Evolutionary conservation across 2,113 vertebrate genomes (phyloP).

Genomic region (Dromaius novaehollandiae): DNA sequence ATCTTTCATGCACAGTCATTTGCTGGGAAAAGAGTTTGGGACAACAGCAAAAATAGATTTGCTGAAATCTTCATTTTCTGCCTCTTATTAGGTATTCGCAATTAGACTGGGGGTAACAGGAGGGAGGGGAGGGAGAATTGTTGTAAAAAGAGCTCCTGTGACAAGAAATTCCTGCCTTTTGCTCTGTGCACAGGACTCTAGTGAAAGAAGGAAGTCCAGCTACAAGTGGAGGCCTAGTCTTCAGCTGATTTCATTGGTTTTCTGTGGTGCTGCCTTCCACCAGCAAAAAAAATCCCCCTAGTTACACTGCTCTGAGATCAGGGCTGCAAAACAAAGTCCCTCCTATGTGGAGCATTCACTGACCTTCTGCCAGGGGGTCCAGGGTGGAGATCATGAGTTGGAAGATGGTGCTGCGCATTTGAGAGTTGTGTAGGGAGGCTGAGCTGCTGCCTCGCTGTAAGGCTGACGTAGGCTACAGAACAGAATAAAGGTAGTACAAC

Average conservation of each 20-base stretch:
- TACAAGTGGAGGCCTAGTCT: neutral
- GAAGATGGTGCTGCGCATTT: constrained; percentile 91
- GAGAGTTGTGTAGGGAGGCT: constrained; percentile 94
- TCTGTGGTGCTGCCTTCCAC: neutral
- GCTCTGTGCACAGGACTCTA: neutral
- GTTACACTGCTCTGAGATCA: neutral
- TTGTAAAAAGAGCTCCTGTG: neutral
- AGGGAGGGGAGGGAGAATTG: neutral
- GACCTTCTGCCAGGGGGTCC: constrained; percentile 91
- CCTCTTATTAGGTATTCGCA: neutral
- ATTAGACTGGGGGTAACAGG: neutral
- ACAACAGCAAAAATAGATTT: neutral
- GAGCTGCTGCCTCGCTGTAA: constrained; percentile 90
- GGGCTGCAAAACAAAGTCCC: neutral
- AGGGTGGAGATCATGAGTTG: constrained; percentile 95
- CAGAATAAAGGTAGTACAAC: constrained; percentile 43
- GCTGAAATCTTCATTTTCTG: neutral
- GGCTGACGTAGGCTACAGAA: constrained; percentile 78
- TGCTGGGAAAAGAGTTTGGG: too few species aligned
- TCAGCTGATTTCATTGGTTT: neutral
- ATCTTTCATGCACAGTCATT: neutral
- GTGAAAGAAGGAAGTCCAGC: neutral
- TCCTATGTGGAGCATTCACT: constrained; percentile 48
- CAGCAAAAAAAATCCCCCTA: neutral
- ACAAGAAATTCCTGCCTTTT: neutral